These are phyloP conservation scores for Ecliptopera silaceata DNA, from an alignment of 2,888 invertebrate genomes.

Conservation along the genomic window DNA sequence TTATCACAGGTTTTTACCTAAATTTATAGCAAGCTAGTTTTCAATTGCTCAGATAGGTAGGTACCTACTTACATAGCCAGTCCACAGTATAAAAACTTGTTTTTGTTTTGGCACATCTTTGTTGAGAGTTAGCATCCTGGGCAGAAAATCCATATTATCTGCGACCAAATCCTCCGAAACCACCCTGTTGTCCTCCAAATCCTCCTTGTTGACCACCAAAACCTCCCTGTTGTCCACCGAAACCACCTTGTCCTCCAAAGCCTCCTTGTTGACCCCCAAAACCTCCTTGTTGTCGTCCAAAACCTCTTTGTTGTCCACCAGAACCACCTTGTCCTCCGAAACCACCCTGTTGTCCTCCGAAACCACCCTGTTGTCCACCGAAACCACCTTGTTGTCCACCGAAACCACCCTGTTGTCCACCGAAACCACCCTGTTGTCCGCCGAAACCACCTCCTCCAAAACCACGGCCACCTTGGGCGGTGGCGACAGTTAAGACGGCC, in stretches of 20 bases:
- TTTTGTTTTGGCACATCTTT: too few relatives aligned
- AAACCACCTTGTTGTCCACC: slow-evolving; percentile 27
- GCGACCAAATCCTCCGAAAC: neutral
- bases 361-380: slow-evolving; percentile 6
- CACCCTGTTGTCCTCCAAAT: neutral
- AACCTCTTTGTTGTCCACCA: neutral
- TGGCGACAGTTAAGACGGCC: slow-evolving; percentile 13
- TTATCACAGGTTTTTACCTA: neutral
- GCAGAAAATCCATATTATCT: too few relatives aligned
- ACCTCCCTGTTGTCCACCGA: neutral
- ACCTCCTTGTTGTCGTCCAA: neutral
- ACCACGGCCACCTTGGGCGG: slow-evolving; percentile 13
- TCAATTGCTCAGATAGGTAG: too few relatives aligned
- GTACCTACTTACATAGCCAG: too few relatives aligned
- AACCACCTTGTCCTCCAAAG: neutral
- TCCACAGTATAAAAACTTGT: too few relatives aligned
- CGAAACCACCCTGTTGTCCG: too few relatives aligned
- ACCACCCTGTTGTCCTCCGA: neutral
- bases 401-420: too few relatives aligned
- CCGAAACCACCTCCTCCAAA: slow-evolving; percentile 25
- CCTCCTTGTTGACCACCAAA: neutral
- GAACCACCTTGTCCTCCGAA: neutral
- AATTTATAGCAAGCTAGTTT: too few relatives aligned
- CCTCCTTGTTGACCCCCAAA: neutral
- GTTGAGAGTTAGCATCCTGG: too few relatives aligned